Conservation (phyloP, 2,888 invertebrate genomes). For the Parnassius smintheus region DNA sequence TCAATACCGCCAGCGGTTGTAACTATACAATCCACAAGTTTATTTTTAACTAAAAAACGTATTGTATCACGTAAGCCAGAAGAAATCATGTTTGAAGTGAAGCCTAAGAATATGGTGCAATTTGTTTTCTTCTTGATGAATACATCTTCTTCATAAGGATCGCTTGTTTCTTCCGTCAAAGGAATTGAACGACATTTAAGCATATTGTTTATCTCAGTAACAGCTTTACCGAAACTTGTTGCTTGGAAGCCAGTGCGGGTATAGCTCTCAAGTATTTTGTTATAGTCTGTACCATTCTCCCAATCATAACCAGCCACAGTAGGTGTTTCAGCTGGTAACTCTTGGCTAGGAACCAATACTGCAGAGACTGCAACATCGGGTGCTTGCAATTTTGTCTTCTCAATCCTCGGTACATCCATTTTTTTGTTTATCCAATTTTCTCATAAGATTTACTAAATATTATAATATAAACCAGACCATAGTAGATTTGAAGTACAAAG, state of each 20-base stretch:
- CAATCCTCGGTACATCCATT: slow-evolving; percentile 54
- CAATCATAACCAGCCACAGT: slow-evolving; percentile 95
- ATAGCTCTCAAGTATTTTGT: slow-evolving; percentile 90
- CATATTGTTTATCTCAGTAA: slow-evolving; percentile 96
- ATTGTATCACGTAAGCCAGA: slow-evolving; percentile 96
- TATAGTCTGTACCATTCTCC: slow-evolving; percentile 93
- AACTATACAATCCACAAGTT: slow-evolving; percentile 96
- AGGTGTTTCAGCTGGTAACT: slow-evolving; percentile 84
- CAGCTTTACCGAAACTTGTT: slow-evolving; percentile 94
- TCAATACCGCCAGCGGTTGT: slow-evolving; percentile 99
- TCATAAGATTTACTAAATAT: too few relatives aligned
- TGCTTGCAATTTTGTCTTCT: slow-evolving; percentile 51
- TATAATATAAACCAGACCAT: too few relatives aligned
- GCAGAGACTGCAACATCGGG: slow-evolving; percentile 84
- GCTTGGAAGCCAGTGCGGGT: slow-evolving; percentile 97
- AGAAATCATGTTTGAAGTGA: slow-evolving; percentile 98
- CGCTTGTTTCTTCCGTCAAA: slow-evolving; percentile 84
- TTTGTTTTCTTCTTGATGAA: slow-evolving; percentile 88
- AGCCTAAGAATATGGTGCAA: slow-evolving; percentile 98
- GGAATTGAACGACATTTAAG: slow-evolving; percentile 86
- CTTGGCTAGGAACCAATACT: slow-evolving; percentile 85
- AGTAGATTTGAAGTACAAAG: too few relatives aligned
- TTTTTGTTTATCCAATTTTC: too few relatives aligned
- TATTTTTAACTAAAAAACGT: slow-evolving; percentile 83
- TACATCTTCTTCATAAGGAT: slow-evolving; percentile 87